phyloP scores from a whole-genome alignment of 2,888 invertebrate species.

The Diabrotica balteata region DNA sequence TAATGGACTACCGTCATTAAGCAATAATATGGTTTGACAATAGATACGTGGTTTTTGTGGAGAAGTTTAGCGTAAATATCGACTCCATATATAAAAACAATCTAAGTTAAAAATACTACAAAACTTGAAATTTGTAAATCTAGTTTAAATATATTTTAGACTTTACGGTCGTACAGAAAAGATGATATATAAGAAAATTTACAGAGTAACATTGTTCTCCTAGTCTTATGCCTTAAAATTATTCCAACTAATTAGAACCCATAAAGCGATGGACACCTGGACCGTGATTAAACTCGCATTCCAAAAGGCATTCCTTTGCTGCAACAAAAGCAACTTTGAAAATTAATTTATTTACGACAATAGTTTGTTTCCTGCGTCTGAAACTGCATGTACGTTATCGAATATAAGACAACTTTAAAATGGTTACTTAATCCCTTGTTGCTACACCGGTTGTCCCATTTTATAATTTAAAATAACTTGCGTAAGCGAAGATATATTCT shows the following conservation, averaged over 20 bases:
- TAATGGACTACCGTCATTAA: no score
- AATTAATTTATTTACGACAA: slow-evolving; percentile 35
- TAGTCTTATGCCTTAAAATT: slow-evolving; percentile 14
- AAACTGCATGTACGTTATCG: slow-evolving; percentile 13
- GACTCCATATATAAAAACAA: no score
- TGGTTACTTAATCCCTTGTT: slow-evolving; percentile 14
- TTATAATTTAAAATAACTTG: neutral
- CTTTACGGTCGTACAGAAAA: no score
- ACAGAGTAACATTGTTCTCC: neutral
- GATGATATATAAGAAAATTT: no score
- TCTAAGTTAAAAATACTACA: no score
- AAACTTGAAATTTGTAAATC: no score
- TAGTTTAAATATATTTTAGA: no score
- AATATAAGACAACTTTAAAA: slow-evolving; percentile 19
- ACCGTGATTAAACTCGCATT: slow-evolving; percentile 38
- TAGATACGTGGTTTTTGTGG: no score
- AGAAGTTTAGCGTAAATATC: no score
- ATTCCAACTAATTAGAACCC: slow-evolving; percentile 32
- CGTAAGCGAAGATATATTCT: no score
- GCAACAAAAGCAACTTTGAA: slow-evolving; percentile 27
- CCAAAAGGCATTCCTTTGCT: slow-evolving; percentile 26
- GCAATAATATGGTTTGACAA: no score
- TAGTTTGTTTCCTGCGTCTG: slow-evolving; percentile 27
- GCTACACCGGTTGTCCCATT: slow-evolving; percentile 8
- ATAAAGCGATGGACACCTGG: slow-evolving; percentile 36